Conservation (phyloP, 2,888 invertebrate genomes). For the Anodontia alba region DNA sequence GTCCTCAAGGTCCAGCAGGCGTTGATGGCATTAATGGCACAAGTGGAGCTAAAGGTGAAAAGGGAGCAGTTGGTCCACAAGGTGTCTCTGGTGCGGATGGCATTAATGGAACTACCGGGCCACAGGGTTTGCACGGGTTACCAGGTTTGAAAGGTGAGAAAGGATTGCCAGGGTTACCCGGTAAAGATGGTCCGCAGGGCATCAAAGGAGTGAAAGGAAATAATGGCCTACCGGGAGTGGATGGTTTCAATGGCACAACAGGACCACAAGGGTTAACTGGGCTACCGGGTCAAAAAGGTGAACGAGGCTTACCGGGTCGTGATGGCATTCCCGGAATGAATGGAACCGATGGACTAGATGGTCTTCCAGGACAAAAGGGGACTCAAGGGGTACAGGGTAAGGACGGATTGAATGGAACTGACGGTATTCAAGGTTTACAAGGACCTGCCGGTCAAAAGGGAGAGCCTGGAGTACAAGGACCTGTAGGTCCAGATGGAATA, state of each 20-base stretch:
- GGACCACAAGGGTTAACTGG: constrained; percentile 20
- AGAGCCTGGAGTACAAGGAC: constrained; percentile 64
- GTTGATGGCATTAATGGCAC: constrained; percentile 28
- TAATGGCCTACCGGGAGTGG: neutral
- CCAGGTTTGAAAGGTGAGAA: constrained; percentile 29
- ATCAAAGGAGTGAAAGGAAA: constrained; percentile 8
- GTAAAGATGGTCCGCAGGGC: neutral
- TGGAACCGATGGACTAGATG: constrained; percentile 11
- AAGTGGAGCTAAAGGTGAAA: neutral
- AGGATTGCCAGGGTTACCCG: neutral
- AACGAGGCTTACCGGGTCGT: constrained; percentile 1
- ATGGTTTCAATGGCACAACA: neutral
- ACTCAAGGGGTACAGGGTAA: neutral
- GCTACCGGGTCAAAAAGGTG: constrained; percentile 26
- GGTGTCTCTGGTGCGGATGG: neutral
- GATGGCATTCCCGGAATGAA: constrained; percentile 15
- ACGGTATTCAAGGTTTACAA: neutral
- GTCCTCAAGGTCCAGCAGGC: constrained; percentile 30
- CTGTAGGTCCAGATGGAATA: constrained; percentile 35
- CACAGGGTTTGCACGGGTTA: constrained; percentile 40
- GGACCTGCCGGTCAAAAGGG: constrained; percentile 23
- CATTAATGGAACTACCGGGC: neutral
- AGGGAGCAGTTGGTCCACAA: no score
- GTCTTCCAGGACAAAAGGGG: constrained; percentile 4
- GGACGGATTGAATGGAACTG: constrained; percentile 10